Evolutionary conservation across 2,113 vertebrate genomes (phyloP), one percentile per base, ranked within the genome.

Genomic region (Zosterops hypoxanthus): DNA sequence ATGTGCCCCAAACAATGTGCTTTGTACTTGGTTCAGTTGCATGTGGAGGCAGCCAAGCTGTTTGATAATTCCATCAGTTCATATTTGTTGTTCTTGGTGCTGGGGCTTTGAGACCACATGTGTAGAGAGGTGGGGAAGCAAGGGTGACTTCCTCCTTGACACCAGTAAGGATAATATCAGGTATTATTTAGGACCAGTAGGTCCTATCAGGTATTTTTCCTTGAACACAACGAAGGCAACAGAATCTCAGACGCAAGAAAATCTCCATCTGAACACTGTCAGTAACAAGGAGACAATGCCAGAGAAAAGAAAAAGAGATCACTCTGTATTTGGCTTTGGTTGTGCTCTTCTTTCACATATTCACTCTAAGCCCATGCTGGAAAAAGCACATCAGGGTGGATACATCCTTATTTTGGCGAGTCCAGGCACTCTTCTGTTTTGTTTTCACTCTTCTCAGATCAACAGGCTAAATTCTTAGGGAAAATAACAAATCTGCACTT

Each of bases 121-220:
- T 5, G 16, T 6, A 56, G 50, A 33, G 60, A 84, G 60, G 21
- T n/a, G 52, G 86, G 47, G 52, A 63, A 63, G 9, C 7, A 46
- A 8, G 34, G 17, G 31, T 69, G n/a, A 84, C 39, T n/a, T 82
- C 59, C 24, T 70, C 25, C 42, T 63, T 28, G 19, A 68, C 83
- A 57, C n/a, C 11, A 33, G 26, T 19, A 65, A 12, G 12, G 36
- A 72, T 36, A 72, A 12, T 6, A 77, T 36, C 44, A 39, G 36
- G 36, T 39, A 39, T 39, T 39, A 39, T 39, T 39, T 39, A 39
- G 36, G 36, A 39, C 36, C 36, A 61, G 55, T 2, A 53, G 64
- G n/a, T 69, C 77, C 55, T 70, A 44, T 3, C 36, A 60, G 47
- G 63, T 49, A 44, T 8, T 82, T 47, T 68, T 16, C 0, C 0